A percentile compares a stretch with the other conserved stretches of the same genome.
Conservation (phyloP, 1,140 invertebrate genomes). For the Aphis craccivora region DNA sequence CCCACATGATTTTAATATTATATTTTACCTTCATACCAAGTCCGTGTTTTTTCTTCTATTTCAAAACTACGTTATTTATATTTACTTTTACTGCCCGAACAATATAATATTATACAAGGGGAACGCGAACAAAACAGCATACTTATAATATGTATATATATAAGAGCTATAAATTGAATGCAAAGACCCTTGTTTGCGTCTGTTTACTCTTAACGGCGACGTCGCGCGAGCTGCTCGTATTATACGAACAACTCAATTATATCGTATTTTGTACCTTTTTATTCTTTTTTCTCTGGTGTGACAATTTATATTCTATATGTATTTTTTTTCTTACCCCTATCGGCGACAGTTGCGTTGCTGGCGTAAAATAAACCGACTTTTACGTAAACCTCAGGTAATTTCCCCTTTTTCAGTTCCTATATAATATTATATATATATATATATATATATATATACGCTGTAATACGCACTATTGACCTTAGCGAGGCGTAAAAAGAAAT, state of each 20-base stretch:
- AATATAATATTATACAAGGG: slow-evolving; percentile 1
- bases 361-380: slow-evolving; percentile 19
- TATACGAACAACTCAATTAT: slow-evolving; percentile 54
- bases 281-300: not conserved
- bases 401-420: not conserved
- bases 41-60: not conserved
- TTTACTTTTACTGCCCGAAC: slow-evolving; percentile 33
- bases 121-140: slow-evolving; percentile 17
- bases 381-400: slow-evolving; percentile 36
- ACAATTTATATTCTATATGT: slow-evolving; percentile 16
- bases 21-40: not conserved
- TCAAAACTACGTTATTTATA: slow-evolving; percentile 38
- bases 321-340: not conserved
- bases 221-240: not conserved
- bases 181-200: slow-evolving; percentile 55
- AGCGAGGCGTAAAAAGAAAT: slow-evolving; percentile 39
- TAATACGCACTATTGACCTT: slow-evolving; percentile 6
- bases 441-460: not conserved
- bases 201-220: slow-evolving; percentile 35
- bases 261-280: slow-evolving; percentile 49
- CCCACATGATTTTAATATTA: not conserved
- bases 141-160: not conserved
- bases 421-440: not conserved
- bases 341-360: not conserved
- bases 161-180: slow-evolving; percentile 14